Evolutionary conservation across 2,888 invertebrate species (phyloP).

Genomic region (Bhutanitis thaidina): DNA sequence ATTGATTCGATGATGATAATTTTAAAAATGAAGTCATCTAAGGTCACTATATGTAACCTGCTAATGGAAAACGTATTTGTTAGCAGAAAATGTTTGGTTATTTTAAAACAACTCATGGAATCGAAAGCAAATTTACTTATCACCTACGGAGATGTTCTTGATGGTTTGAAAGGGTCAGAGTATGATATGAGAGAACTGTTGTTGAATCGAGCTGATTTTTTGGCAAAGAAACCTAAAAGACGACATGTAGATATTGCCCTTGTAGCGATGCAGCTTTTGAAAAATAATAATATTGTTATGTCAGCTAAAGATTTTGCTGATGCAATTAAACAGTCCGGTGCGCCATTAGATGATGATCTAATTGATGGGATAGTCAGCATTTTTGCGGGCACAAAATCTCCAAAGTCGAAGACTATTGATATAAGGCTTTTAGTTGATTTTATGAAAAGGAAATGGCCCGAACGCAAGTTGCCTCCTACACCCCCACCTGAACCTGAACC

Average conservation of each 20-base stretch:
- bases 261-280: conserved; percentile 38
- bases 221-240: conserved; percentile 41
- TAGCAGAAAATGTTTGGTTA: conserved; percentile 33
- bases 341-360: conserved; percentile 39
- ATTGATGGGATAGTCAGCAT: conserved; percentile 38
- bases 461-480: conserved; percentile 46
- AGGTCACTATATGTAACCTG: conserved; percentile 41
- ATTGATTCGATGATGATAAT: conserved; percentile 42
- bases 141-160: conserved; percentile 41
- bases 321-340: conserved; percentile 29
- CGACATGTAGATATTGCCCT: conserved; percentile 43
- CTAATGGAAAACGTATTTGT: conserved; percentile 50
- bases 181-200: conserved; percentile 46
- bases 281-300: conserved; percentile 36
- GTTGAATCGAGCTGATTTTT: conserved; percentile 45
- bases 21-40: conserved; percentile 32
- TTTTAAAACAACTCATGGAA: conserved; percentile 31
- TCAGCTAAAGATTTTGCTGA: conserved; percentile 34
- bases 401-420: conserved; percentile 43
- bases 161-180: conserved; percentile 27
- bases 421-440: conserved; percentile 42
- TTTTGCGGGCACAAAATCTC: conserved; percentile 39
- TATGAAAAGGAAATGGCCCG: conserved; percentile 55
- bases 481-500: conserved; percentile 45
- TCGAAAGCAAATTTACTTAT: conserved; percentile 36